Evolutionary conservation across 2,888 invertebrate species (phyloP), one percentile per base, ranked within the genome.

Genomic region (Lithophane socia): DNA sequence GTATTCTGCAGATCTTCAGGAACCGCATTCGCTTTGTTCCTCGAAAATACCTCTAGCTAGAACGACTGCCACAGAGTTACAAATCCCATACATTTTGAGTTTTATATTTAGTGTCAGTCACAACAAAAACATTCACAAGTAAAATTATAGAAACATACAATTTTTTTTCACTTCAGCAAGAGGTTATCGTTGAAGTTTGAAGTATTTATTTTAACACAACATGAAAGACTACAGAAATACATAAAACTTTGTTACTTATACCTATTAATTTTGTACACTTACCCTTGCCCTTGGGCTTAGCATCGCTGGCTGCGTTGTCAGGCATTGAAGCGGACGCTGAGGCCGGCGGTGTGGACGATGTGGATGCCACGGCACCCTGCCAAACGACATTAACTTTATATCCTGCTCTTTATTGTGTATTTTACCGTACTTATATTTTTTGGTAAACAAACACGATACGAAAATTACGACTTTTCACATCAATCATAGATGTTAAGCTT

Each of bases 311-410:
- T 82, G 93, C 94, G 92, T 95, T 96, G 92, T 97, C 96, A 78
- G 95, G 96, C 96, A 96, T 96, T 73, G 94, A 92, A 76, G 94
- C 93, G 80, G 96, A 94, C 76, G 95, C 94, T 81, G 95, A 91
- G 88, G 94, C 94, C 90, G 97, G 95, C 95, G 96, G 95, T 85
- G 95, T 95, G 84, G 96, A 95, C 79, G 97, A 97, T 49, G 97
- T 97, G 70, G 97, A 97, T 89, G 97, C 96, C 78, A 96, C 94
- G 70, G 97, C 97, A 94, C 97, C 96, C 97, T 97, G 18, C 10
- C 16, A 82, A 84, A 72, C 54, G 65, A 73, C 21, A 82, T 44
- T 63, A 7, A 60, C 9, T 72, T 81, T 13, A 63, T 60, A 60
- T n/a, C 10, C 18, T 44, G 10, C 5, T 42, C 21, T 80, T 29